Conservation (phyloP, 2,797 vertebrate species). For the Melanotaenia nigrans region DNA sequence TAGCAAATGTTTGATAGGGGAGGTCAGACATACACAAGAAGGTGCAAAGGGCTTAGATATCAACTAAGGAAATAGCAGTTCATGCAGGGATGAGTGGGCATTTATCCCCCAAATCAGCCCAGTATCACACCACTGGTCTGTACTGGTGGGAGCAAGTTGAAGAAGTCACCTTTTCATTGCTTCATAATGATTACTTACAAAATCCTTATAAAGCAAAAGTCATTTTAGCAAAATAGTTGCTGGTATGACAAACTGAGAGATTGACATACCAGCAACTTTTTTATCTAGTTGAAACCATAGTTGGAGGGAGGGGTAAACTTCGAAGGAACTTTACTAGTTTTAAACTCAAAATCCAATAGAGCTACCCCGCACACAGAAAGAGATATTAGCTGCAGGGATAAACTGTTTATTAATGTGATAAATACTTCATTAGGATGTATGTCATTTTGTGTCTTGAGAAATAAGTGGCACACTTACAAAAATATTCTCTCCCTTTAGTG, state of each 20-base stretch:
- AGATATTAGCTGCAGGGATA: background rate
- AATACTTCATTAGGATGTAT: too few species aligned
- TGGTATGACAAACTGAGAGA: too few species aligned
- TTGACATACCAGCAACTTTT: too few species aligned
- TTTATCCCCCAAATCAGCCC: background rate
- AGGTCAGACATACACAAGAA: constrained; percentile 24
- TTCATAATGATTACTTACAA: background rate
- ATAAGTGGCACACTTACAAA: too few species aligned
- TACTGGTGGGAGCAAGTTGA: background rate
- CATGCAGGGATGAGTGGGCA: background rate
- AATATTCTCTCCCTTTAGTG: too few species aligned
- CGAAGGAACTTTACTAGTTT: too few species aligned
- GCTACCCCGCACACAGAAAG: background rate
- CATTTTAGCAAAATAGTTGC: too few species aligned
- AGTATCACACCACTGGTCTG: background rate
- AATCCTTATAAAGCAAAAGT: too few species aligned
- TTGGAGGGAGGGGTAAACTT: too few species aligned
- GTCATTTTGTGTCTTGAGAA: too few species aligned
- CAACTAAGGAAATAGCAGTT: background rate
- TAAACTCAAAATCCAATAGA: background rate
- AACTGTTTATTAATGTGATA: background rate
- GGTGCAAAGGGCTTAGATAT: constrained; percentile 15
- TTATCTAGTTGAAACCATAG: too few species aligned
- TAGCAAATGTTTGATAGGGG: background rate
- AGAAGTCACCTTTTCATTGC: background rate